Evolutionary conservation across 2,113 vertebrate species (phyloP).

Genomic region (Apodemus sylvaticus): DNA sequence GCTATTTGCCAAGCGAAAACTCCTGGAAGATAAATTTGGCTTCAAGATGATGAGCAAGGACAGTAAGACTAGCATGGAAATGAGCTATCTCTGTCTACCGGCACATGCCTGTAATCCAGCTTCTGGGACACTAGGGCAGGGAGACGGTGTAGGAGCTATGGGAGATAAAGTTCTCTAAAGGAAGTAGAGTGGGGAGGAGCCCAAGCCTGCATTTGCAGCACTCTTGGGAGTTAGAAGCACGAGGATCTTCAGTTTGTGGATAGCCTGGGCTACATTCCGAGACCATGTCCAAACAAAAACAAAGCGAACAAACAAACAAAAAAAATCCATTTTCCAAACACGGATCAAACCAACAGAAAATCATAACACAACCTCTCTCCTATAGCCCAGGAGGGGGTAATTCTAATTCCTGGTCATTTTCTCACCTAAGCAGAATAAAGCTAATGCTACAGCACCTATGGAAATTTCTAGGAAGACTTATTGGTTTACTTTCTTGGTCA

Average conservation of each 20-base stretch:
- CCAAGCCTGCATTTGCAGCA: background rate
- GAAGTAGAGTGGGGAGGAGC: background rate
- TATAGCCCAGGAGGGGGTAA: constrained; percentile 76
- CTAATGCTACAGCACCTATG: constrained; percentile 53
- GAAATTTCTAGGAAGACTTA: constrained; percentile 71
- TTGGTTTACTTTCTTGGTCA: constrained; percentile 50
- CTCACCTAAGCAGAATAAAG: constrained; percentile 63
- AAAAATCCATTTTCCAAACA: constrained; percentile 65
- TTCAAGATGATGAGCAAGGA: constrained; percentile 38
- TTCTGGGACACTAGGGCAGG: background rate
- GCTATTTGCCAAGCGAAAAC: constrained; percentile 54
- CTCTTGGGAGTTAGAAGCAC: background rate
- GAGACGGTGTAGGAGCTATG: background rate
- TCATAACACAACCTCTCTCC: constrained; percentile 69
- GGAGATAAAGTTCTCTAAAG: background rate
- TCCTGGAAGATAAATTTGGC: no score
- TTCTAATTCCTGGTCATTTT: constrained; percentile 80
- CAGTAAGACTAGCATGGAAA: constrained; percentile 70
- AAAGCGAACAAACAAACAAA: background rate
- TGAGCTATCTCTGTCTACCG: constrained; percentile 19
- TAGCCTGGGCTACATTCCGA: background rate
- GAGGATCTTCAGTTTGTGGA: background rate
- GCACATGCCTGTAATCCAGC: no score
- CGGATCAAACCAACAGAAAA: constrained; percentile 74
- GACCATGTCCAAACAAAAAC: background rate